Evolutionary conservation across 2,888 invertebrate genomes (phyloP).

Genomic region (Ganaspis brasiliensis): DNA sequence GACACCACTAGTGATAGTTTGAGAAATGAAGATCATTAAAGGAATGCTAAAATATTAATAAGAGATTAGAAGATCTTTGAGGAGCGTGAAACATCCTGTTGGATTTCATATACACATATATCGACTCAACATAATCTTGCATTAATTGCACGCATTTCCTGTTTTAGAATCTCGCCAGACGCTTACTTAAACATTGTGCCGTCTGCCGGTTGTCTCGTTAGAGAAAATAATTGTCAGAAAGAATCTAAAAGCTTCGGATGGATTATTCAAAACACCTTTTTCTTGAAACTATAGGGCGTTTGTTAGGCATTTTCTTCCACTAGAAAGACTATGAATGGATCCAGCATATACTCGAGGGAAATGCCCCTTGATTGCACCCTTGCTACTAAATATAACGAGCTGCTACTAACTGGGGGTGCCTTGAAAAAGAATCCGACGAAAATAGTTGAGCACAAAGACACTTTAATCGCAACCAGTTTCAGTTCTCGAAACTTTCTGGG

Average conservation of each 20-base stretch:
- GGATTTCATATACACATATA: slow-evolving; percentile 24
- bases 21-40: slow-evolving; percentile 18
- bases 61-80: slow-evolving; percentile 15
- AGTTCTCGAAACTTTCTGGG: neutral
- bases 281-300: slow-evolving; percentile 19
- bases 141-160: slow-evolving; percentile 34
- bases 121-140: slow-evolving; percentile 1
- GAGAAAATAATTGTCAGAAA: slow-evolving; percentile 33
- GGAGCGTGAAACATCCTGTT: slow-evolving; percentile 18
- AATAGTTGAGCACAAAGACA: slow-evolving; percentile 57
- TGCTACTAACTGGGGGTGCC: slow-evolving; percentile 59
- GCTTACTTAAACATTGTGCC: slow-evolving; percentile 20
- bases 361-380: slow-evolving; percentile 53
- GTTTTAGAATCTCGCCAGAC: slow-evolving; percentile 16
- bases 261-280: slow-evolving; percentile 31
- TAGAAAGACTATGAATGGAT: slow-evolving; percentile 24
- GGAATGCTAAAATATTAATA: slow-evolving; percentile 9
- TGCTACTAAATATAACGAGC: slow-evolving; percentile 61
- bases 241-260: neutral
- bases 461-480: slow-evolving; percentile 8
- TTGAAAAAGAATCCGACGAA: slow-evolving; percentile 63
- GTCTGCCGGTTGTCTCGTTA: slow-evolving; percentile 37
- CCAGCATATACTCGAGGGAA: slow-evolving; percentile 51
- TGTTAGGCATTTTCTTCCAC: slow-evolving; percentile 31
- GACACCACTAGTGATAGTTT: slow-evolving; percentile 27